Evolutionary conservation across 2,888 invertebrate species (phyloP).

Genomic region (Lycaena phlaeas): DNA sequence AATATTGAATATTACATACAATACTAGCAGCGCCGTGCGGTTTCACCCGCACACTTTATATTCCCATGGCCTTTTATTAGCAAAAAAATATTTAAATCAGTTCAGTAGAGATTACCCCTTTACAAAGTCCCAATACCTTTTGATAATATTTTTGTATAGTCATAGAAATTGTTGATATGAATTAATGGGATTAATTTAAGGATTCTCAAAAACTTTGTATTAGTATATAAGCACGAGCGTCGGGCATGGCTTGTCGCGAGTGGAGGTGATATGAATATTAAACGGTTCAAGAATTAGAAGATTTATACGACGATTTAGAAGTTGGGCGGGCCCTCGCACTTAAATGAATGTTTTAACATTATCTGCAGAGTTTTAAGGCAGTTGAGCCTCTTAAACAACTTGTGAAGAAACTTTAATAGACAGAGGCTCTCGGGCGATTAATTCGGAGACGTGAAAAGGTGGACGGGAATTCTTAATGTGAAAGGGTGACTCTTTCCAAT

Average conservation of each 20-base stretch:
- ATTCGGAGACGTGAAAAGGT: slow-evolving; percentile 60
- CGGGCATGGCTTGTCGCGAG: slow-evolving; percentile 11
- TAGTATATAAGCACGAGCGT: slow-evolving; percentile 9
- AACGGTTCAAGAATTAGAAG: slow-evolving; percentile 66
- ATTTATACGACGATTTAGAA: slow-evolving; percentile 66
- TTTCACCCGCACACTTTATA: too few relatives aligned
- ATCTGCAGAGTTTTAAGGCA: slow-evolving; percentile 63
- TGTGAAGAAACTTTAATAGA: slow-evolving; percentile 69
- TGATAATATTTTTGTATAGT: too few relatives aligned
- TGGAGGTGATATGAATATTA: slow-evolving; percentile 69
- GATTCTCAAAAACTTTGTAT: too few relatives aligned
- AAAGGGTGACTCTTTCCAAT: slow-evolving; percentile 39
- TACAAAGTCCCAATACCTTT: too few relatives aligned
- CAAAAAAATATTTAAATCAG: too few relatives aligned
- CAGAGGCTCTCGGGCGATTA: slow-evolving; percentile 66
- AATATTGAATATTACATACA: too few relatives aligned
- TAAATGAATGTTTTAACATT: slow-evolving; percentile 72
- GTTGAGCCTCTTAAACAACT: slow-evolving; percentile 64
- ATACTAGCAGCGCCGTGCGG: too few relatives aligned
- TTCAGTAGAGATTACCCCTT: too few relatives aligned
- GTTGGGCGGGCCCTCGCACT: slow-evolving; percentile 51
- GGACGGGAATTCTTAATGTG: slow-evolving; percentile 63
- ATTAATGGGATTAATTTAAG: too few relatives aligned
- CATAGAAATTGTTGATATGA: too few relatives aligned
- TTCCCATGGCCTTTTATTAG: too few relatives aligned